A percentile compares a stretch with the other conserved stretches of the same genome.
phyloP scores from a whole-genome alignment of 2,113 vertebrate species.

The Eira barbara region DNA sequence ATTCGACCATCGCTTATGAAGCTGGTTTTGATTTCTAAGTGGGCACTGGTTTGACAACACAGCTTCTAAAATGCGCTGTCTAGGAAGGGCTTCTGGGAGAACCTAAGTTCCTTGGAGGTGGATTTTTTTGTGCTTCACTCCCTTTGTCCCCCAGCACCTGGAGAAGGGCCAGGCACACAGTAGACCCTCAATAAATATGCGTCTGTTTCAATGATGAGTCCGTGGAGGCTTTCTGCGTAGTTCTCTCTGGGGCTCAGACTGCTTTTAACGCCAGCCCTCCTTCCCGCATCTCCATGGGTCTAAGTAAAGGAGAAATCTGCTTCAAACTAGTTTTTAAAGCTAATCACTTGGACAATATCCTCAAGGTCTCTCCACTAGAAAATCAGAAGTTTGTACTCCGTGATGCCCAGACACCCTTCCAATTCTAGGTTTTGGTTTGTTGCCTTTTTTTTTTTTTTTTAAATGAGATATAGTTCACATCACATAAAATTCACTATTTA shows the following conservation, averaged over 20 bases:
- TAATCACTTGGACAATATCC: background rate
- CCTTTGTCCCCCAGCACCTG: background rate
- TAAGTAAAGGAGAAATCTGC: background rate
- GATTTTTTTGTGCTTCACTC: background rate
- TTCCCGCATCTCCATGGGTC: background rate
- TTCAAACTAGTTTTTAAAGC: background rate
- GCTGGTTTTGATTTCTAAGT: constrained; percentile 49
- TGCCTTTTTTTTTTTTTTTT: background rate
- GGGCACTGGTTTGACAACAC: background rate
- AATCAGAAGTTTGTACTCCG: background rate
- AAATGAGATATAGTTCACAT: background rate
- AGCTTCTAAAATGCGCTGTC: background rate
- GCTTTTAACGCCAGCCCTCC: background rate
- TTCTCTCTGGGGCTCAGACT: background rate
- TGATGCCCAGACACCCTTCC: background rate
- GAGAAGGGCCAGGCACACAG: background rate
- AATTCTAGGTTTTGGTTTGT: background rate
- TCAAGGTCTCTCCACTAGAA: background rate
- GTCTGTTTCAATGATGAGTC: background rate
- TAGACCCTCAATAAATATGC: background rate
- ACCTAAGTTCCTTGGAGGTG: background rate
- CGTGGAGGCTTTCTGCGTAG: background rate
- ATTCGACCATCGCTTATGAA: constrained; percentile 39
- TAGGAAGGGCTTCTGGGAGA: background rate
- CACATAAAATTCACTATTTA: background rate